phyloP scores from a whole-genome alignment of 2,113 vertebrate species.

The Connochaetes taurinus region DNA sequence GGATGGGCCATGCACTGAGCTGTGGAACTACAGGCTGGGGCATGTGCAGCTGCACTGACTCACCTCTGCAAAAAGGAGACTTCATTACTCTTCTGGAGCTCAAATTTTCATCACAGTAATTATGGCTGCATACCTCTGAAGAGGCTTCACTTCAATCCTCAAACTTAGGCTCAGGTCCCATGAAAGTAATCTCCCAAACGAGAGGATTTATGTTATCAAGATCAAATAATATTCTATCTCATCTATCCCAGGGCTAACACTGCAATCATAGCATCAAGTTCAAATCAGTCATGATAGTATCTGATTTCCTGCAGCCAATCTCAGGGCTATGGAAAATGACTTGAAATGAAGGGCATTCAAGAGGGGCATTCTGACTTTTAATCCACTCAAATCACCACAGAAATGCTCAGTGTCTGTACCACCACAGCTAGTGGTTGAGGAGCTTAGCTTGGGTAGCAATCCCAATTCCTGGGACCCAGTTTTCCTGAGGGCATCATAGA shows the following conservation, averaged over 20 bases:
- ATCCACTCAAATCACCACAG: background rate
- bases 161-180: background rate
- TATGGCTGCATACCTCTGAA: background rate
- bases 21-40: background rate
- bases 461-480: background rate
- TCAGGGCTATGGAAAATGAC: background rate
- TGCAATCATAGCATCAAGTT: background rate
- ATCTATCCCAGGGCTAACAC: background rate
- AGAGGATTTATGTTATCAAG: background rate
- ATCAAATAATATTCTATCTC: background rate
- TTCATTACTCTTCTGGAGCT: background rate
- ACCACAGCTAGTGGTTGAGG: background rate
- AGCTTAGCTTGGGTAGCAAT: background rate
- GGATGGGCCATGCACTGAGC: background rate
- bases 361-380: background rate
- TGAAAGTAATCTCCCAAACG: background rate
- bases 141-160: background rate
- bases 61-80: background rate
- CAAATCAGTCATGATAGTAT: background rate
- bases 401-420: background rate
- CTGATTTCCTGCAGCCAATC: background rate
- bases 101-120: background rate
- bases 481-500: fast-evolving
- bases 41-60: background rate
- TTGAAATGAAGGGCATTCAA: background rate